These are phyloP conservation scores for Enteromius paludinosus DNA, from an alignment of 2,797 vertebrate species.

Conservation along the genomic window DNA sequence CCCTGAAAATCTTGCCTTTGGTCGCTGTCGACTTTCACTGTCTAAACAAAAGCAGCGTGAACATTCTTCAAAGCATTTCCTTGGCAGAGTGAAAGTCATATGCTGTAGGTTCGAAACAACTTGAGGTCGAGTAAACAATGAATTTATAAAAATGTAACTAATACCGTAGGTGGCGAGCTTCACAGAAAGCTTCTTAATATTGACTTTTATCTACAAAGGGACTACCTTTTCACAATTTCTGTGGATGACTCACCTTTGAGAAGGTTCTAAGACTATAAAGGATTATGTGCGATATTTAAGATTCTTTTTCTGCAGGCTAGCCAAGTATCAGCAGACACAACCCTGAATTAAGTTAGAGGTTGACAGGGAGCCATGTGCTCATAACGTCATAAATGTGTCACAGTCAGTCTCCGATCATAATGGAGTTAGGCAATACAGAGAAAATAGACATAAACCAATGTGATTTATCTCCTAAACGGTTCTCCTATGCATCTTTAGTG, in stretches of 20 bases:
- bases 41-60: background rate
- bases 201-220: background rate
- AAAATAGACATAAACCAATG: constrained; percentile 7
- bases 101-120: background rate
- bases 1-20: background rate
- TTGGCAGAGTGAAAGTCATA: background rate
- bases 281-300: constrained; percentile 14
- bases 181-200: background rate
- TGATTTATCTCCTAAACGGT: constrained; percentile 20
- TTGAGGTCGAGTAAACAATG: background rate
- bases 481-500: constrained; percentile 6
- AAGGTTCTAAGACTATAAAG: constrained; percentile 65
- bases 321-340: background rate
- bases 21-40: background rate
- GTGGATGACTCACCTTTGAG: constrained; percentile 71
- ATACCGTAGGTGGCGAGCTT: background rate
- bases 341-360: constrained; percentile 12
- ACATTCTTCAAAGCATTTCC: background rate
- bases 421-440: constrained; percentile 1
- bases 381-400: constrained; percentile 20
- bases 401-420: constrained; percentile 24
- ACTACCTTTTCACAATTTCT: background rate
- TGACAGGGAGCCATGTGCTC: background rate
- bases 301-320: constrained; percentile 7
- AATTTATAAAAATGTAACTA: background rate